A percentile compares a stretch with the other conserved stretches of the same genome.
phyloP scores from a whole-genome alignment of 2,888 invertebrate species.

The Epicampocera succincta region DNA sequence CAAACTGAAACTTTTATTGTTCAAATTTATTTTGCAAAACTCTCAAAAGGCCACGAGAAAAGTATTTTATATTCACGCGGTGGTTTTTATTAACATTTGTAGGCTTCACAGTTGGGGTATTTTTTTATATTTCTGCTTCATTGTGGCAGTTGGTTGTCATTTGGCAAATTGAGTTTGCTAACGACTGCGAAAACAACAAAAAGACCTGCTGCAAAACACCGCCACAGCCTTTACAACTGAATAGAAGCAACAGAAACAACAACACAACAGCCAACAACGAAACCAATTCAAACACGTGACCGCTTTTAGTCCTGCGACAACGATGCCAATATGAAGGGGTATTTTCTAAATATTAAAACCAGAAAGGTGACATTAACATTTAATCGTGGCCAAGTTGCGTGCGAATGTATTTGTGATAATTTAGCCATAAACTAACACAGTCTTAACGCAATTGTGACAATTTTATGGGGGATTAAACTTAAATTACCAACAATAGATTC shows the following conservation, averaged over 20 bases:
- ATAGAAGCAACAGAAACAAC: slow-evolving; percentile 19
- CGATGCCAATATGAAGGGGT: slow-evolving; percentile 26
- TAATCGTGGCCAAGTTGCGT: slow-evolving; percentile 55
- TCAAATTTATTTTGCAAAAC: slow-evolving; percentile 24
- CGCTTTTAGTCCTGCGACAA: slow-evolving; percentile 28
- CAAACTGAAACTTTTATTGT: slow-evolving; percentile 11
- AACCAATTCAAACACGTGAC: slow-evolving; percentile 37
- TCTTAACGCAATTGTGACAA: slow-evolving; percentile 66
- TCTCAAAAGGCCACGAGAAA: slow-evolving; percentile 32
- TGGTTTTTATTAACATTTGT: slow-evolving; percentile 64
- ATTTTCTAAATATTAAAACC: neutral
- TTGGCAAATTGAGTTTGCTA: slow-evolving; percentile 66
- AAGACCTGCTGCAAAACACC: slow-evolving; percentile 8
- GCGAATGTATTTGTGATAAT: slow-evolving; percentile 58
- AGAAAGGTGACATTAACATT: slow-evolving; percentile 45
- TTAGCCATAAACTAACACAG: slow-evolving; percentile 67
- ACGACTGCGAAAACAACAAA: slow-evolving; percentile 15
- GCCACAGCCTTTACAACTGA: slow-evolving; percentile 28
- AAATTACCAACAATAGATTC: slow-evolving; percentile 67
- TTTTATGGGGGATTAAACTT: slow-evolving; percentile 62
- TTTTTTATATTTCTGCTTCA: neutral
- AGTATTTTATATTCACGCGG: slow-evolving; percentile 63
- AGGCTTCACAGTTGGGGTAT: slow-evolving; percentile 63
- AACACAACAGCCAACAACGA: slow-evolving; percentile 7
- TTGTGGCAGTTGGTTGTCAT: slow-evolving; percentile 55